phyloP scores from a whole-genome alignment of 1,140 invertebrate genomes.

The Caenorhabditis latens region DNA sequence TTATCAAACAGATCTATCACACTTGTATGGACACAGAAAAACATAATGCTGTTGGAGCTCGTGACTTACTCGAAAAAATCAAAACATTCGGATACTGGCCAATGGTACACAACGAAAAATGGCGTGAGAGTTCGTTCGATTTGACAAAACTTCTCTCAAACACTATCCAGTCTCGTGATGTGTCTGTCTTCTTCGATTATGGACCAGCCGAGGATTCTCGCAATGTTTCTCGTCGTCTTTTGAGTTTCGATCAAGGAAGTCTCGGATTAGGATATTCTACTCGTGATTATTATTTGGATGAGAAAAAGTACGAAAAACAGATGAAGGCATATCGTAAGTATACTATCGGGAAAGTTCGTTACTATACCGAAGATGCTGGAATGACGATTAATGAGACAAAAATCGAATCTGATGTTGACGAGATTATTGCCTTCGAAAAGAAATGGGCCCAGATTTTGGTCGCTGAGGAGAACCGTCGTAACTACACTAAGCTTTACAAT shows the following conservation, averaged over 20 bases:
- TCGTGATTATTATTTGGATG: slow-evolving; percentile 76
- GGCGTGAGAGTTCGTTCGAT: slow-evolving; percentile 66
- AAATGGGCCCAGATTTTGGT: slow-evolving; percentile 73
- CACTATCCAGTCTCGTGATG: slow-evolving; percentile 61
- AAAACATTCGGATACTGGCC: slow-evolving; percentile 71
- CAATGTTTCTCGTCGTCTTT: slow-evolving; percentile 65
- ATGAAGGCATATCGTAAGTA: slow-evolving; percentile 73
- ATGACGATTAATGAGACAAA: slow-evolving; percentile 55
- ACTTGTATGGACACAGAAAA: slow-evolving; percentile 66
- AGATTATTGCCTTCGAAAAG: slow-evolving; percentile 72
- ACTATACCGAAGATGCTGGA: slow-evolving; percentile 70
- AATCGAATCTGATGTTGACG: slow-evolving; percentile 69
- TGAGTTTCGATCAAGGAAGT: slow-evolving; percentile 74
- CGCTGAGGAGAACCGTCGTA: slow-evolving; percentile 73
- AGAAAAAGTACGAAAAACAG: slow-evolving; percentile 75
- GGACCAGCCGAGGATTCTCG: slow-evolving; percentile 68
- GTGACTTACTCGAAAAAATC: slow-evolving; percentile 52
- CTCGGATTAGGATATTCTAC: slow-evolving; percentile 71
- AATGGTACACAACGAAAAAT: slow-evolving; percentile 69
- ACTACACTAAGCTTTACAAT: slow-evolving; percentile 74
- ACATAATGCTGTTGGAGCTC: slow-evolving; percentile 18
- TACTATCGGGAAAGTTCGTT: slow-evolving; percentile 67
- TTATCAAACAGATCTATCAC: slow-evolving; percentile 65
- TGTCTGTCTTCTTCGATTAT: slow-evolving; percentile 68
- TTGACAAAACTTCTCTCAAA: slow-evolving; percentile 67